Conservation (phyloP, 2,797 vertebrate species). For the Siniperca obscura region DNA sequence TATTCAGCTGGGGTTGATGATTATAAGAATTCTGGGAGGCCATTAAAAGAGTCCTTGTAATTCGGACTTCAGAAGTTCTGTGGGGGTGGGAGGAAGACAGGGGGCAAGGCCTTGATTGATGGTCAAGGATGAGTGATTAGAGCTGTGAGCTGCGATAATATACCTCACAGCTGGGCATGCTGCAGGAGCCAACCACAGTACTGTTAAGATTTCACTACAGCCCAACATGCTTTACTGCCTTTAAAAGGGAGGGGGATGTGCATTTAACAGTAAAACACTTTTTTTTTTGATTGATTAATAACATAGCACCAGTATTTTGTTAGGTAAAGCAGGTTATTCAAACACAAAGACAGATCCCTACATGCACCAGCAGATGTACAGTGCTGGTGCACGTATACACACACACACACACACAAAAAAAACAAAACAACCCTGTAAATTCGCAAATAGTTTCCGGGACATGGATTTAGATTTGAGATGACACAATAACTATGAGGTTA, state of each 20-base stretch:
- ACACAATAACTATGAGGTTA: neutral
- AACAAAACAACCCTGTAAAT: neutral
- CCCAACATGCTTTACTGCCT: constrained; percentile 74
- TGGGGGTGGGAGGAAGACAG: constrained; percentile 35
- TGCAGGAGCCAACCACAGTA: constrained; percentile 63
- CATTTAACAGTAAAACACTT: constrained; percentile 73
- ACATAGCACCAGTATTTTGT: neutral
- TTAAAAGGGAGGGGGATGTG: constrained; percentile 63
- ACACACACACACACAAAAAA: neutral
- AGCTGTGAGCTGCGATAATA: constrained; percentile 67
- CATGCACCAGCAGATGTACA: neutral
- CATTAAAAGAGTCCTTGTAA: constrained; percentile 76
- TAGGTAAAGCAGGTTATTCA: neutral
- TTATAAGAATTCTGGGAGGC: constrained; percentile 64
- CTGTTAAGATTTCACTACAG: constrained; percentile 80
- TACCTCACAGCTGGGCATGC: constrained; percentile 48
- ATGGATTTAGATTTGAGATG: too few relatives aligned
- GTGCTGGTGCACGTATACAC: neutral
- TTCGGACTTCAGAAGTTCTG: constrained; percentile 52
- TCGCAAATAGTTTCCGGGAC: neutral
- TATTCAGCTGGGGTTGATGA: constrained; percentile 70
- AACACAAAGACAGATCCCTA: neutral
- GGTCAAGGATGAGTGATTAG: constrained; percentile 74
- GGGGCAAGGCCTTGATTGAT: constrained; percentile 70
- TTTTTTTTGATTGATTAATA: neutral